These are phyloP conservation scores for Morbakka virulenta DNA, from an alignment of 30 jellyfish, hydroid and myxozoan genomes.

Conservation along the genomic window DNA sequence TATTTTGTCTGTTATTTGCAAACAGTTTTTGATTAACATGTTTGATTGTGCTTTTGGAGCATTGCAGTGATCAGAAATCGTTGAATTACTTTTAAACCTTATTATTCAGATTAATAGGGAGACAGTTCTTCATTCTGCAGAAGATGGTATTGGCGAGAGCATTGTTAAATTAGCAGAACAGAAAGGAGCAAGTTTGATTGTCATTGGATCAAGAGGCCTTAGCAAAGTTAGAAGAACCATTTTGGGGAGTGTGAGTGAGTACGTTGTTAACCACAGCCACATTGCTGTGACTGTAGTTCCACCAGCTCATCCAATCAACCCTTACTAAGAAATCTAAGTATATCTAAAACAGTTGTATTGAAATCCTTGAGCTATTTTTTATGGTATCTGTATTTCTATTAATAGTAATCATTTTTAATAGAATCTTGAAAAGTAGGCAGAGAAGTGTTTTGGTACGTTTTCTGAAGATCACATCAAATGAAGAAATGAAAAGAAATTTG, in stretches of 20 bases:
- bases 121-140: constrained; percentile 48
- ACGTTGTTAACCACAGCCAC: constrained; percentile 61
- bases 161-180: constrained; percentile 19
- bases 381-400: no score
- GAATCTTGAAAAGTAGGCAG: no score
- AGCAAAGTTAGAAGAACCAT: constrained; percentile 62
- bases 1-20: neutral
- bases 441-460: no score
- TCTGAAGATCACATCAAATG: no score
- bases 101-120: constrained; percentile 36
- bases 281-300: constrained; percentile 55
- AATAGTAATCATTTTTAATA: no score
- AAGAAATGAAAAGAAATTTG: no score
- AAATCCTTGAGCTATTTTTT: no score
- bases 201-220: constrained; percentile 67
- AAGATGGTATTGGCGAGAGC: constrained; percentile 51
- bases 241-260: constrained; percentile 65
- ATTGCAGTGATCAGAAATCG: neutral
- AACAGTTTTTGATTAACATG: neutral
- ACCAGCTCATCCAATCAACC: constrained; percentile 59
- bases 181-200: constrained; percentile 27
- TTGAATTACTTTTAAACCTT: neutral
- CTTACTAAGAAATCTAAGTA: no score
- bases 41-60: neutral
- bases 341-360: no score